Conservation (phyloP, 2,113 vertebrate species). For the Apodemus sylvaticus region DNA sequence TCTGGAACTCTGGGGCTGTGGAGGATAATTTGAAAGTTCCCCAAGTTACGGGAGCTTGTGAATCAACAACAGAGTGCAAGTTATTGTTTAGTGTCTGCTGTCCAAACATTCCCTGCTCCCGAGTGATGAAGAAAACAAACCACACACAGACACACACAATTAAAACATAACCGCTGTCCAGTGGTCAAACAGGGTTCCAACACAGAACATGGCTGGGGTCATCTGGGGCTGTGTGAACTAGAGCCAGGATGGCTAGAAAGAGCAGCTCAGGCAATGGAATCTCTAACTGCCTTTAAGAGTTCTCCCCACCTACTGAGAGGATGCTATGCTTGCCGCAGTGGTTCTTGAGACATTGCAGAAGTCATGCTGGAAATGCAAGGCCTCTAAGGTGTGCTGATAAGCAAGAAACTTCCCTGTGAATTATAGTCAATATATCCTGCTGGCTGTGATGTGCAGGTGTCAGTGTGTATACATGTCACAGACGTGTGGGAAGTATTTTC, state of each 20-base stretch:
- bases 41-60: slow-evolving; percentile 7
- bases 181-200: background rate
- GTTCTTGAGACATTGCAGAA: background rate
- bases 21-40: background rate
- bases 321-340: background rate
- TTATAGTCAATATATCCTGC: background rate
- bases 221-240: background rate
- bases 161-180: background rate
- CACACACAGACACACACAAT: background rate
- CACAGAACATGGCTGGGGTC: slow-evolving; percentile 65
- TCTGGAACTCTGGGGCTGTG: background rate
- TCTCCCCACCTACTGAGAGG: background rate
- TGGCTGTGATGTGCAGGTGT: background rate
- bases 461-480: background rate
- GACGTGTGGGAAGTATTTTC: slow-evolving; percentile 1
- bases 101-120: background rate
- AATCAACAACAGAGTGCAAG: slow-evolving; percentile 22
- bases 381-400: background rate
- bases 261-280: background rate
- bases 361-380: background rate
- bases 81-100: background rate
- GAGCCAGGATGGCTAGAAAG: background rate
- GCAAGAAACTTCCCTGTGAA: background rate
- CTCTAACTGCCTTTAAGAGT: background rate
- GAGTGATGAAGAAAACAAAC: slow-evolving; percentile 7